A percentile compares a stretch with the other conserved stretches of the same genome.
Evolutionary conservation across 2,888 invertebrate species (phyloP).

Genomic region (Rhorus exstirpatorius): DNA sequence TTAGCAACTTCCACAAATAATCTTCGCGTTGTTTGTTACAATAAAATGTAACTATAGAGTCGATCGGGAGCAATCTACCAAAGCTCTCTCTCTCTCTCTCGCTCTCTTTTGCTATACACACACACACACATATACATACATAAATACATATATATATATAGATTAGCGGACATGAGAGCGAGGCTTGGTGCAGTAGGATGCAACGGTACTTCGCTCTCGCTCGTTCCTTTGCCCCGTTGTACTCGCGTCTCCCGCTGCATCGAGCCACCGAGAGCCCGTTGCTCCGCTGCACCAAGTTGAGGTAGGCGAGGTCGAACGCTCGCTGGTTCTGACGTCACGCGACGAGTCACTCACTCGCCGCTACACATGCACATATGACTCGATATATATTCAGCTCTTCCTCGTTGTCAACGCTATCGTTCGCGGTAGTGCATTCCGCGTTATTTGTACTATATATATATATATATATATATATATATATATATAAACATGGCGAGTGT

Average conservation of each 20-base stretch:
- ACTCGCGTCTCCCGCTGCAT: conserved; percentile 41
- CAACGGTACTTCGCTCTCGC: conserved; percentile 79
- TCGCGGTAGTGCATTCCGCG: conserved; percentile 28
- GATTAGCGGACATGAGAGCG: conserved; percentile 56
- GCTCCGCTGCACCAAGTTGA: conserved; percentile 80
- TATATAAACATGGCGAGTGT: conserved; percentile 6
- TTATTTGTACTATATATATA: not conserved
- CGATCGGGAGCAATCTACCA: conserved; percentile 58
- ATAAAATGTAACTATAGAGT: conserved; percentile 45
- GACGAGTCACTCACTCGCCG: conserved; percentile 62
- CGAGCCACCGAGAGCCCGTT: not conserved
- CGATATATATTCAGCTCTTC: conserved; percentile 40
- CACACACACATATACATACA: not conserved
- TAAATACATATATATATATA: conserved; percentile 22
- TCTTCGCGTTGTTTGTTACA: conserved; percentile 13
- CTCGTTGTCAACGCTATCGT: conserved; percentile 55
- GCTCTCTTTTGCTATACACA: not conserved
- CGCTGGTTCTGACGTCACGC: conserved; percentile 76
- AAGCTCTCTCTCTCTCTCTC: conserved; percentile 12
- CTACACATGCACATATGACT: conserved; percentile 19
- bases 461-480: not conserved
- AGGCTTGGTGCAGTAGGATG: conserved; percentile 65
- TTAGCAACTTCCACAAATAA: conserved; percentile 30
- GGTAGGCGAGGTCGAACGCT: conserved; percentile 84
- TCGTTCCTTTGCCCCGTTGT: conserved; percentile 69